Percentiles rank a stretch among this genome's conserved stretches.
Conservation (phyloP, 2,113 vertebrate species). For the Apodemus speciosus region DNA sequence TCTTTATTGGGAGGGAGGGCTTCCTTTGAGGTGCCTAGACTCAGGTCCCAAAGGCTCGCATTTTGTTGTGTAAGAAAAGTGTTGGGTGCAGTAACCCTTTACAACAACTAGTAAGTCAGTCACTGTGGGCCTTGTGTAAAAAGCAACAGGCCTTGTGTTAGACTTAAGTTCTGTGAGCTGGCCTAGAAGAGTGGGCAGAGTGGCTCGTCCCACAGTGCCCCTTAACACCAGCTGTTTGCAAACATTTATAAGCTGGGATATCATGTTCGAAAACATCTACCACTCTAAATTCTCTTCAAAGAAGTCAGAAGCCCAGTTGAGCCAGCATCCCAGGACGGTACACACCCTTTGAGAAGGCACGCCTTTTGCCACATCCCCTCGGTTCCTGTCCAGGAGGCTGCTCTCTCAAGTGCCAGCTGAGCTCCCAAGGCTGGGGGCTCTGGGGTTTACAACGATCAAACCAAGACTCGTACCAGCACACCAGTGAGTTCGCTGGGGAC, state of each 20-base stretch:
- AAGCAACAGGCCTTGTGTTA: neutral
- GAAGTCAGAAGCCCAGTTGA: neutral
- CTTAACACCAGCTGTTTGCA: neutral
- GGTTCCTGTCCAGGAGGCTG: too few species aligned
- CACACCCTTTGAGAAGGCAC: neutral
- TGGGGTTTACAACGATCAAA: neutral
- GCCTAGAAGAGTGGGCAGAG: neutral
- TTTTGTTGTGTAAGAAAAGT: neutral
- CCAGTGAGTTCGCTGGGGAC: neutral
- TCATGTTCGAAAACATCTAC: neutral
- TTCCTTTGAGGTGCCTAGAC: neutral
- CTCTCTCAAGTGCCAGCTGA: neutral
- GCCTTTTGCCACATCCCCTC: neutral
- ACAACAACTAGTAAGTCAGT: neutral
- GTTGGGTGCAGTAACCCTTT: neutral
- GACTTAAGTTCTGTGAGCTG: neutral
- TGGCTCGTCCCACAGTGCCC: neutral
- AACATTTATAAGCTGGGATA: neutral
- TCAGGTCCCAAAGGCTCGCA: neutral
- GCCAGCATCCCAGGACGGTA: fast-evolving
- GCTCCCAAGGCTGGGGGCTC: fast-evolving
- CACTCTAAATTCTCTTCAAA: neutral
- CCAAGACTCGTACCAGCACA: neutral
- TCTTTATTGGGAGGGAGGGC: neutral
- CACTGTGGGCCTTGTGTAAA: neutral